Percentiles rank a stretch among this genome's conserved stretches.
phyloP scores from a whole-genome alignment of 2,888 invertebrate genomes.

The Metallyticus violacea region DNA sequence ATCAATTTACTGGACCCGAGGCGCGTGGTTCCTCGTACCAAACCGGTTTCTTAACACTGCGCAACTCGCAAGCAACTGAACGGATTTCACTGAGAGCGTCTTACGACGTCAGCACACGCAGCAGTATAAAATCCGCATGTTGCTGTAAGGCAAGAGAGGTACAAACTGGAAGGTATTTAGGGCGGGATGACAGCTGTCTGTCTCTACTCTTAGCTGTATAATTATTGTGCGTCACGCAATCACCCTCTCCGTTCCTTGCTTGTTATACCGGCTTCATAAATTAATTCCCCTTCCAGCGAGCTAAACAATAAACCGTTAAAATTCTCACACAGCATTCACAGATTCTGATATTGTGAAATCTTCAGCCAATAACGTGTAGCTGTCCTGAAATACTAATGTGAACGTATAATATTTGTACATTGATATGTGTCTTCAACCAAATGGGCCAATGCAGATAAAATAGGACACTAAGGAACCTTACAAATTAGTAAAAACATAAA shows the following conservation, averaged over 20 bases:
- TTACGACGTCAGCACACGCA: not conserved
- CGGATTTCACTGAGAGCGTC: not conserved
- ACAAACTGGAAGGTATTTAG: not conserved
- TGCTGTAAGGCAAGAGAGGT: not conserved
- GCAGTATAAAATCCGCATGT: not conserved
- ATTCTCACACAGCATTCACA: not conserved
- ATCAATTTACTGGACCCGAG: not conserved
- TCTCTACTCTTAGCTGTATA: slow-evolving; percentile 15
- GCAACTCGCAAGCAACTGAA: not conserved
- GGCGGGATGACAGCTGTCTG: slow-evolving; percentile 16
- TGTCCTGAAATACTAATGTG: too few species aligned
- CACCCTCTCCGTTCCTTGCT: not conserved
- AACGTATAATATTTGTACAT: too few species aligned
- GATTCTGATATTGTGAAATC: too few species aligned
- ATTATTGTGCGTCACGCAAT: slow-evolving; percentile 27
- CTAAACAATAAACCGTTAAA: not conserved
- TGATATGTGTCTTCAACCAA: too few species aligned
- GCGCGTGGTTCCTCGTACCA: not conserved
- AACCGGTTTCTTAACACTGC: not conserved
- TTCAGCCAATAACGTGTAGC: too few species aligned
- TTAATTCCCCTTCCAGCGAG: not conserved
- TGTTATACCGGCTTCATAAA: not conserved
- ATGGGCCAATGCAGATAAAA: too few species aligned
- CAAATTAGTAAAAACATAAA: too few species aligned
- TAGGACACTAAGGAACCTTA: too few species aligned